Evolutionary conservation across 2,113 vertebrate species (phyloP).

Genomic region (Cebidichthys violaceus): DNA sequence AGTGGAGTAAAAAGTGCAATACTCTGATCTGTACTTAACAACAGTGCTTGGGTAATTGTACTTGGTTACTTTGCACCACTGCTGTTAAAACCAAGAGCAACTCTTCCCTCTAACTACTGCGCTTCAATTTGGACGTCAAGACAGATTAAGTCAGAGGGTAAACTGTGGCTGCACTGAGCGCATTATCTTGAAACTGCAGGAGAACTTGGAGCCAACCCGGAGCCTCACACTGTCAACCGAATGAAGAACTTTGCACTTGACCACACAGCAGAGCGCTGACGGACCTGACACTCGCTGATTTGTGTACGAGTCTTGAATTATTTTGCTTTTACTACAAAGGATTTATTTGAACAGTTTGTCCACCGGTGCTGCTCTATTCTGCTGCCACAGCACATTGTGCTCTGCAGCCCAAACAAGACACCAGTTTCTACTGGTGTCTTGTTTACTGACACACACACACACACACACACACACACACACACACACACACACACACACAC

Average conservation of each 20-base stretch:
- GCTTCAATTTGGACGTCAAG: conserved; percentile 37
- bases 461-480: conserved; percentile 28
- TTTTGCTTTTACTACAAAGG: conserved; percentile 33
- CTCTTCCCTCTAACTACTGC: neutral
- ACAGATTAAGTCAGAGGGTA: conserved; percentile 50
- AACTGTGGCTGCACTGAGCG: conserved; percentile 36
- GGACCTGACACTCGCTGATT: conserved; percentile 20
- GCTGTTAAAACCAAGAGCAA: conserved; percentile 17
- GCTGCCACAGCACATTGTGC: conserved; percentile 48
- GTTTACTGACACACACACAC: conserved; percentile 35
- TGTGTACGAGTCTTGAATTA: conserved; percentile 36
- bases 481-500: conserved; percentile 34
- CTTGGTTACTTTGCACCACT: conserved; percentile 15
- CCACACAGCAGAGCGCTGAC: neutral
- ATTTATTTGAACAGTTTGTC: conserved; percentile 56
- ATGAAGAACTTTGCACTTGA: conserved; percentile 40
- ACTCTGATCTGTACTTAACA: neutral
- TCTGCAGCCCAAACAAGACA: conserved; percentile 35
- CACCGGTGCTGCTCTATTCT: neutral
- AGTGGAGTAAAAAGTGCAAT: neutral
- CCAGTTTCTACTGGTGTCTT: conserved; percentile 41
- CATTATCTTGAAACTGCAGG: conserved; percentile 46
- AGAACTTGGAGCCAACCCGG: conserved; percentile 10
- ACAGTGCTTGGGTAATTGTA: conserved; percentile 2
- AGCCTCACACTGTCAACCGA: conserved; percentile 22